Conservation (phyloP, 2,797 vertebrate species). For the Eurystomus glaucurus region DNA sequence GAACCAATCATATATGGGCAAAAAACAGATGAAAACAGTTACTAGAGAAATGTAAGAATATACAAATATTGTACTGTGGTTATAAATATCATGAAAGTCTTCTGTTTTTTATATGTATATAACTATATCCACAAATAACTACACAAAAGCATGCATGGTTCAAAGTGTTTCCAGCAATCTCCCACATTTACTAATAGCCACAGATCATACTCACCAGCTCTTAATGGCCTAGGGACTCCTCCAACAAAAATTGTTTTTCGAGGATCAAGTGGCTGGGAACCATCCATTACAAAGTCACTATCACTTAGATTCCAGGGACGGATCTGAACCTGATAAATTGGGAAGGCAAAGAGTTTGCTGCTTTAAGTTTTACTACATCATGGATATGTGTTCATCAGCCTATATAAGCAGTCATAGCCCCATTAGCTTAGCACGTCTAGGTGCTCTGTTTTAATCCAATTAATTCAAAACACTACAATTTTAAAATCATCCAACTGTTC, state of each 20-base stretch:
- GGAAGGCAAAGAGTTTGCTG: not conserved
- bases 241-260: slow-evolving; percentile 99
- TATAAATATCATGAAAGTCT: not conserved
- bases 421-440: not conserved
- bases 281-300: slow-evolving; percentile 99
- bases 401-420: not conserved
- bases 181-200: not conserved
- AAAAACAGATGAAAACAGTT: not conserved
- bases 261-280: slow-evolving; percentile 97
- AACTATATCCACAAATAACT: not conserved
- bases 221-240: slow-evolving; percentile 95
- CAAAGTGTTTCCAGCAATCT: not conserved
- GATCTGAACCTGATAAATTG: slow-evolving; percentile 92
- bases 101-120: not conserved
- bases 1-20: not conserved
- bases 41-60: not conserved
- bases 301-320: slow-evolving; percentile 98
- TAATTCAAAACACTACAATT: not conserved
- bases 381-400: not conserved
- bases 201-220: slow-evolving; percentile 90
- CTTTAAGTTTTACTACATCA: not conserved
- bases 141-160: not conserved
- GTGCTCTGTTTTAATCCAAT: slow-evolving; percentile 12
- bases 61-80: rapidly evolving
- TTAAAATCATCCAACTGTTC: slow-evolving; percentile 26